phyloP scores from a whole-genome alignment of 2,797 vertebrate species.

The Synanceia verrucosa region DNA sequence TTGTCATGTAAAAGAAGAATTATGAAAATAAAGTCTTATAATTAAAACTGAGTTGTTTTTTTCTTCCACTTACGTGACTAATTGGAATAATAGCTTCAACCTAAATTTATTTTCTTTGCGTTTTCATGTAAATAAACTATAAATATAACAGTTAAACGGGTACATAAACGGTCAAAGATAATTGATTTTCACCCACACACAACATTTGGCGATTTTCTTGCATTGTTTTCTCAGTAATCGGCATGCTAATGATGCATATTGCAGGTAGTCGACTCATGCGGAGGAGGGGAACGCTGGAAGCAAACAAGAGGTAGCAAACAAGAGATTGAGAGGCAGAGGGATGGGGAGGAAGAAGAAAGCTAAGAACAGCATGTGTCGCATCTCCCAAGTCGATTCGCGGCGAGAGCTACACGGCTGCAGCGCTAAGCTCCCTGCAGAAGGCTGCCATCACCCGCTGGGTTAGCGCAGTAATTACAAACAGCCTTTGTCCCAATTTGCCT shows the following conservation, averaged over 20 bases:
- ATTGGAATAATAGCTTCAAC: neutral
- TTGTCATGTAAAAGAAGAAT: too few species aligned
- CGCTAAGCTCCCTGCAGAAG: constrained; percentile 75
- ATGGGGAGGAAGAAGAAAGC: neutral
- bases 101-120: rapidly evolving
- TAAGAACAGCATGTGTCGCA: constrained; percentile 52
- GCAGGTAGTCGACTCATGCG: neutral
- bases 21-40: too few species aligned
- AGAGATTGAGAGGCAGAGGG: neutral
- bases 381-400: constrained; percentile 46
- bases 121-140: neutral
- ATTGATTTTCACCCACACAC: neutral
- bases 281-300: neutral
- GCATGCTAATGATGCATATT: neutral
- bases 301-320: too few species aligned
- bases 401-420: constrained; percentile 54
- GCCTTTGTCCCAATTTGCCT: constrained; percentile 72
- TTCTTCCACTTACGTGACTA: too few species aligned
- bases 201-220: neutral
- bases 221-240: neutral
- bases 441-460: constrained; percentile 65
- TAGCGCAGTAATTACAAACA: constrained; percentile 75
- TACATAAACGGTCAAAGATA: neutral
- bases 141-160: neutral
- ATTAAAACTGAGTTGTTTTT: too few species aligned